These are phyloP conservation scores for Scarus forsteni DNA, from an alignment of 2,797 vertebrate species.

Conservation along the genomic window DNA sequence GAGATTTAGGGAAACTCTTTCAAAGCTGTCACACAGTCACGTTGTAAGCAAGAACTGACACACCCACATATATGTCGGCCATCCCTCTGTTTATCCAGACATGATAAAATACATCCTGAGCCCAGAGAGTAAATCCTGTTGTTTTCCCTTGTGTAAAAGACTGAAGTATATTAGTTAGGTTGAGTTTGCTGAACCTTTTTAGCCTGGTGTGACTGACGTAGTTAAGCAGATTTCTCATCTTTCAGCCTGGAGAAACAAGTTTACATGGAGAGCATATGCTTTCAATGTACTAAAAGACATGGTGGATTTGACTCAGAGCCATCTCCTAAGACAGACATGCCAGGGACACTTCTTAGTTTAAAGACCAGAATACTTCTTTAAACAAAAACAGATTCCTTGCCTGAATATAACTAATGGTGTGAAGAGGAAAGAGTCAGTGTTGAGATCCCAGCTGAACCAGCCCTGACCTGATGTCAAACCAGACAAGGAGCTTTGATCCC, in stretches of 20 bases:
- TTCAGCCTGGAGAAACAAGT: slow-evolving; percentile 1
- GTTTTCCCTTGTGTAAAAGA: slow-evolving; percentile 34
- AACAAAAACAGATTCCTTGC: slow-evolving; percentile 7
- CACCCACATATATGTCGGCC: slow-evolving; percentile 24
- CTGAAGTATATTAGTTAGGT: neutral
- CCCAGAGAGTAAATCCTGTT: slow-evolving; percentile 14
- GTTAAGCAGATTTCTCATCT: neutral
- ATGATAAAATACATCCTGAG: slow-evolving; percentile 1
- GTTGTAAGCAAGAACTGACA: slow-evolving; percentile 26
- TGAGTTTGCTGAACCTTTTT: neutral
- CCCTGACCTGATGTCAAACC: slow-evolving; percentile 42
- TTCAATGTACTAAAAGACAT: slow-evolving; percentile 7
- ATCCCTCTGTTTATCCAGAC: neutral
- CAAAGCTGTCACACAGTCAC: slow-evolving; percentile 23
- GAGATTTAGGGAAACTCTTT: slow-evolving; percentile 41
- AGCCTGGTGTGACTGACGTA: neutral
- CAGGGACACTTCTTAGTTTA: neutral
- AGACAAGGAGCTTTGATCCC: slow-evolving; percentile 46
- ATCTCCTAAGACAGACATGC: neutral
- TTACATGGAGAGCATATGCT: neutral
- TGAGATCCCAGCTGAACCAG: slow-evolving; percentile 33
- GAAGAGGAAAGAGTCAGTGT: slow-evolving; percentile 12
- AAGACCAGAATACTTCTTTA: neutral
- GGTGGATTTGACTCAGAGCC: neutral
- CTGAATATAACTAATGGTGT: slow-evolving; percentile 21